These are phyloP conservation scores for Epinephelus cyanopodus DNA, from an alignment of 2,113 vertebrate genomes.

Conservation along the genomic window DNA sequence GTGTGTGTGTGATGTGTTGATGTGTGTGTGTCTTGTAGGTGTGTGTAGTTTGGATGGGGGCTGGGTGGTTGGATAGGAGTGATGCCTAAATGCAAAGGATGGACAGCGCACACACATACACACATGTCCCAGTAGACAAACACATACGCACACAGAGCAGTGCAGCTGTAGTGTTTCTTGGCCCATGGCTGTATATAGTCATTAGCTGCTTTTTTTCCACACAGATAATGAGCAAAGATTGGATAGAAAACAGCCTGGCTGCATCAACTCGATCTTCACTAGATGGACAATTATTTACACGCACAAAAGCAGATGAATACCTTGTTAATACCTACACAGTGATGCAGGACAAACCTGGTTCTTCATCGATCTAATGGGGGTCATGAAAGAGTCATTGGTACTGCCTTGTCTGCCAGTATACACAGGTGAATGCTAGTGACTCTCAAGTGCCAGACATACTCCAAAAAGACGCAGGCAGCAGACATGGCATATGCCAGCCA, in stretches of 20 bases:
- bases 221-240: conserved; percentile 68
- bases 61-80: conserved; percentile 40
- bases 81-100: conserved; percentile 65
- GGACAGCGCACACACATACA: conserved; percentile 29
- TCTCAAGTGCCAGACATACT: neutral
- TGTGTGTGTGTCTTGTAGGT: neutral
- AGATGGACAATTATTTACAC: conserved; percentile 19
- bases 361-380: neutral
- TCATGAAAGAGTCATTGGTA: neutral
- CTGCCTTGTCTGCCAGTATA: neutral
- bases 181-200: conserved; percentile 71
- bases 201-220: conserved; percentile 55
- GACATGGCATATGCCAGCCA: neutral
- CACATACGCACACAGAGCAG: conserved; percentile 28
- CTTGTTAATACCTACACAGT: neutral
- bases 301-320: neutral
- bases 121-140: conserved; percentile 40
- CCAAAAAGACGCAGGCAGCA: neutral
- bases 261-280: conserved; percentile 25
- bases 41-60: conserved; percentile 47
- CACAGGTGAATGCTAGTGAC: neutral
- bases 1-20: conserved; percentile 2
- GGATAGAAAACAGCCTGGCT: conserved; percentile 46
- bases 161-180: conserved; percentile 66
- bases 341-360: neutral